Evolutionary conservation across 2,888 invertebrate genomes (phyloP), one percentile per base, ranked within the genome.

Genomic region (Limnephilus lunatus): DNA sequence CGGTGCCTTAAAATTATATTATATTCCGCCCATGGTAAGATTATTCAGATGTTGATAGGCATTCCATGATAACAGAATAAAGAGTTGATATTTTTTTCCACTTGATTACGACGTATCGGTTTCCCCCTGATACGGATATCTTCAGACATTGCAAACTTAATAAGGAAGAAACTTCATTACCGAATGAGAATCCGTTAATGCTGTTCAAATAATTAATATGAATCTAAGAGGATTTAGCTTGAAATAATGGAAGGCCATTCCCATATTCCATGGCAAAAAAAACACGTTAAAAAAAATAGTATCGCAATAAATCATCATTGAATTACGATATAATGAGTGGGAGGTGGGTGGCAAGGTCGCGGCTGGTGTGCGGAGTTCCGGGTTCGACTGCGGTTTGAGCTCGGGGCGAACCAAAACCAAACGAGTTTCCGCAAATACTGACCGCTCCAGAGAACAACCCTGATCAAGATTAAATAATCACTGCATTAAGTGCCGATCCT

Each of bases 311-410:
- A 86, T 86, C 86, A 82, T 82, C 82, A 48, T 44, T 44, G n/a
- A 25, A 86, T 86, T 48, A 14, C 30, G 39, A 7, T 44, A n/a
- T 30, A 44, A 86, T 25, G 25, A 12, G 11, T 11, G 15, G 15
- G 32, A 7, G 68, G 68, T 44, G 86, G 86, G 86, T 30, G 44
- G 86, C 86, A 86, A 86, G 86, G 86, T 44, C 86, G 44, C 86
- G 85, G n/a, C 85, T 68, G 68, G 12, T 39, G 44, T 7, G 85
- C 99, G 94, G 96, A 98, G 83, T 99, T 99, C 95, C 96, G 99
- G 7, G 98, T 97, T 1, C 98, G 98, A 0, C 98, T 98, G 96
- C 97, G 0, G 98, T 0, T 98, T 98, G 96, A 97, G 0, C 68
- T 68, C 97, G 98, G 92, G 98, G 98, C 95, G 96, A 97, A 83